Conservation (phyloP, 2,113 vertebrate genomes). For the Thunnus thynnus region DNA sequence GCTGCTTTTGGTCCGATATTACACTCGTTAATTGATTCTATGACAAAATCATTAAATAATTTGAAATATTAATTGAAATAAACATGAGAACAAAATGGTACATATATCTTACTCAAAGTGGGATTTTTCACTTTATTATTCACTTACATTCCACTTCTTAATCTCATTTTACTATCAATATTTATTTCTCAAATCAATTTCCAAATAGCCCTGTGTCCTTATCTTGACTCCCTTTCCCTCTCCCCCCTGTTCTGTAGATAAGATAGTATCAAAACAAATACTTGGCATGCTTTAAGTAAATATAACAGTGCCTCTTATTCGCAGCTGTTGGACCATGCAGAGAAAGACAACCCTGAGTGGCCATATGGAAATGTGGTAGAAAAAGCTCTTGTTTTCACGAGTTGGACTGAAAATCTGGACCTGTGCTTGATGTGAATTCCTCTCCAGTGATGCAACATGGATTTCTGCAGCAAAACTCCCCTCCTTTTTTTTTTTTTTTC, state of each 20-base stretch:
- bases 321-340: constrained; percentile 65
- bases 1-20: too few species aligned
- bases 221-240: constrained; percentile 27
- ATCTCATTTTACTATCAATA: background rate
- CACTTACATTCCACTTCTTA: background rate
- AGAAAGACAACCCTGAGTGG: constrained; percentile 26
- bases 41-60: background rate
- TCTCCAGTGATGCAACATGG: constrained; percentile 77
- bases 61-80: background rate
- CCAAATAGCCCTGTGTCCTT: constrained; percentile 28
- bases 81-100: background rate
- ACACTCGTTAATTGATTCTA: background rate
- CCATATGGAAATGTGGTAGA: constrained; percentile 58
- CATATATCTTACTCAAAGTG: background rate
- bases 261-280: constrained; percentile 72
- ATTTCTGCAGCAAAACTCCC: constrained; percentile 53
- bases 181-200: constrained; percentile 30
- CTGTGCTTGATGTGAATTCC: constrained; percentile 73
- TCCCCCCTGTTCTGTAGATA: constrained; percentile 53
- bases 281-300: constrained; percentile 71
- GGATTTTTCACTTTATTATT: background rate
- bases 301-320: constrained; percentile 64
- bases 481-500: background rate
- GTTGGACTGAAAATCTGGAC: constrained; percentile 65
- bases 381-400: constrained; percentile 58